A percentile compares a stretch with the other conserved stretches of the same genome.
Conservation (phyloP, 2,797 vertebrate genomes). For the Lepidocolaptes lacrymiger region DNA sequence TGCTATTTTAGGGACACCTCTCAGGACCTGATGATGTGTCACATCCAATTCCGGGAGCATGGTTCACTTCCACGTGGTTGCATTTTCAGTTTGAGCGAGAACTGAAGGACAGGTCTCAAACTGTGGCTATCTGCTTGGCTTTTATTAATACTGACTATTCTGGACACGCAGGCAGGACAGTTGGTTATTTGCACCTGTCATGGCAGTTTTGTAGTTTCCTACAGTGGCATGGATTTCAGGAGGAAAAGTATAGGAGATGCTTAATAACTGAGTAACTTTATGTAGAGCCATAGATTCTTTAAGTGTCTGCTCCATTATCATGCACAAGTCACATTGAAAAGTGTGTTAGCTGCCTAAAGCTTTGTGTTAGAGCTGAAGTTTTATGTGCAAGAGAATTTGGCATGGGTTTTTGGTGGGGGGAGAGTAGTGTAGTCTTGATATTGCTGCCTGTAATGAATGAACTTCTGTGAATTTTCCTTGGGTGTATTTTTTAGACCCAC, state of each 20-base stretch:
- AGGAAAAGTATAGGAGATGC: background rate
- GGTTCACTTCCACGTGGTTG: background rate
- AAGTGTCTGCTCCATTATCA: background rate
- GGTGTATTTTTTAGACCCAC: background rate
- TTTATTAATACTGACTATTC: background rate
- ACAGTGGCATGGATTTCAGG: background rate
- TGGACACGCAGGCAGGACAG: background rate
- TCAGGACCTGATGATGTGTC: background rate
- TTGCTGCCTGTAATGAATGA: background rate
- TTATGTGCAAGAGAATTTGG: background rate
- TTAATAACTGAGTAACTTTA: background rate
- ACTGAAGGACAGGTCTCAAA: background rate
- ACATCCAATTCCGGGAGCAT: background rate
- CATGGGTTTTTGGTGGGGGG: rapidly evolving
- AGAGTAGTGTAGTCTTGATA: background rate
- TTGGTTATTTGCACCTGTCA: background rate
- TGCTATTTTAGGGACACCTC: slow-evolving; percentile 6
- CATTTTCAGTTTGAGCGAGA: background rate
- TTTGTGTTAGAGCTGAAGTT: background rate
- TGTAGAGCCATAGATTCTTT: background rate
- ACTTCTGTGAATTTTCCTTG: background rate
- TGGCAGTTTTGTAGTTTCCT: background rate
- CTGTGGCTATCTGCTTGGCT: background rate
- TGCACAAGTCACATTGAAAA: background rate
- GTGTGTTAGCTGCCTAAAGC: background rate